Base-by-base conservation (phyloP, 2,888 invertebrate species). In the Leptarthrus brevirostris region DNA sequence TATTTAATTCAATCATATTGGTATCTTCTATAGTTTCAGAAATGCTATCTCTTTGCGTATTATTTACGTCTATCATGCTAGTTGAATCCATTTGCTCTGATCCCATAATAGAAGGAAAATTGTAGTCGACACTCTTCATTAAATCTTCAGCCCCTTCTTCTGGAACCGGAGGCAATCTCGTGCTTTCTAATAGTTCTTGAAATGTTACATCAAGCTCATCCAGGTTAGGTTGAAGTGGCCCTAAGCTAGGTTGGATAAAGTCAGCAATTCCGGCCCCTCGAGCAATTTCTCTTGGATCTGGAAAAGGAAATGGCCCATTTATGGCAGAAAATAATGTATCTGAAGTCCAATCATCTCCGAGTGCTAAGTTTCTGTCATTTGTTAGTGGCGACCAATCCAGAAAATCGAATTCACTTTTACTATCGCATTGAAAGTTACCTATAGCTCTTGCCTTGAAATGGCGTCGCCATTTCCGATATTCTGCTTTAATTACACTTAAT, bases 391-490 rank as follows among this genome's bases (percentile, higher is more conserved):
- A 84, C 83, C 84, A 84, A 81, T 84, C 85, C 74, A 85, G 78
- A 75, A 84, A 82, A 79, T 85, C 85, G 78, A 85, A 80, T 80
- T 85, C 85, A 80, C 85, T 85, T 88, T 94, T 94, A 87, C 92
- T 89, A 83, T 92, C 93, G 84, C 89, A 89, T 79, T 90, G 89
- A 84, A 92, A 92, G 79, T 81, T 82, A 80, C 90, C 90, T 86
- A 91, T 91, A 77, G 93, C 93, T 82, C 92, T 91, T 87, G 94
- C 93, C 82, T 83, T 84, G 79, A 80, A 85, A 80, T 84, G 83
- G 79, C 82, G 92, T 77, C 98, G 91, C 98, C 98, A 99, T 92
- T 97, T 96, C 88, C 98, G 97, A 88, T 99, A 99, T 87, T 99
- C 98, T 76, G 97, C 97, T 81, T 96, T 96, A 66, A 98, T 97